phyloP scores from a whole-genome alignment of 2,113 vertebrate genomes.

The Dromiciops gliroides region DNA sequence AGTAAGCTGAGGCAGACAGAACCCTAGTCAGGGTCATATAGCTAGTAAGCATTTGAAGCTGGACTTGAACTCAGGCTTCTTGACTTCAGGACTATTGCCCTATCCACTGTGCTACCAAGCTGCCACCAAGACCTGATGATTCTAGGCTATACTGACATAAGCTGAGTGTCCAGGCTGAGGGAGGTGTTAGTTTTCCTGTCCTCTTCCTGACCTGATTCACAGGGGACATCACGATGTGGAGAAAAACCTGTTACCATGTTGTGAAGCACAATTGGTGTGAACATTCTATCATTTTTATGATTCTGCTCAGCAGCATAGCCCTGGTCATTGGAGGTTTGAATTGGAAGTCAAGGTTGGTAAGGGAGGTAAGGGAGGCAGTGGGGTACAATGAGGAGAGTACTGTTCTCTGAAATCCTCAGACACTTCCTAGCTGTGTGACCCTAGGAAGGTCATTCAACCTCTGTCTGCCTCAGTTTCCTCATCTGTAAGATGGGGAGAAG shows the following conservation, averaged over 20 bases:
- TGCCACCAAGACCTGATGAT: background rate
- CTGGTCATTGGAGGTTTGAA: constrained; percentile 87
- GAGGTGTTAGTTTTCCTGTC: too few species aligned
- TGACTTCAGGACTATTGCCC: background rate
- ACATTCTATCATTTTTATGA: constrained; percentile 98
- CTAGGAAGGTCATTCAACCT: too few species aligned
- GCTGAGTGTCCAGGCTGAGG: background rate
- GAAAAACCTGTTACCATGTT: constrained; percentile 93
- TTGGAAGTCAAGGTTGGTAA: background rate
- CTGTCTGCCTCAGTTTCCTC: background rate
- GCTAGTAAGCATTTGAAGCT: background rate
- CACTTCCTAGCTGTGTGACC: background rate
- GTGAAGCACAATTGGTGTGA: constrained; percentile 99
- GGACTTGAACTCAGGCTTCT: background rate
- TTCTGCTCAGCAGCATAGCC: constrained; percentile 94
- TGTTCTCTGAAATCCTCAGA: background rate
- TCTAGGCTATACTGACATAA: background rate
- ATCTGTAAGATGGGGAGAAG: background rate
- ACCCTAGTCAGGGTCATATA: background rate
- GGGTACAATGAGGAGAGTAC: background rate
- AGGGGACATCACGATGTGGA: constrained; percentile 67
- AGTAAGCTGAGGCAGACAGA: background rate
- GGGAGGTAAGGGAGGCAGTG: background rate
- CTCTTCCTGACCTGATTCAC: background rate
- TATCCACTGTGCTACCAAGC: background rate